Evolutionary conservation across 2,888 invertebrate species (phyloP), one percentile per base, ranked within the genome.

Genomic region (Aplocera efformata): DNA sequence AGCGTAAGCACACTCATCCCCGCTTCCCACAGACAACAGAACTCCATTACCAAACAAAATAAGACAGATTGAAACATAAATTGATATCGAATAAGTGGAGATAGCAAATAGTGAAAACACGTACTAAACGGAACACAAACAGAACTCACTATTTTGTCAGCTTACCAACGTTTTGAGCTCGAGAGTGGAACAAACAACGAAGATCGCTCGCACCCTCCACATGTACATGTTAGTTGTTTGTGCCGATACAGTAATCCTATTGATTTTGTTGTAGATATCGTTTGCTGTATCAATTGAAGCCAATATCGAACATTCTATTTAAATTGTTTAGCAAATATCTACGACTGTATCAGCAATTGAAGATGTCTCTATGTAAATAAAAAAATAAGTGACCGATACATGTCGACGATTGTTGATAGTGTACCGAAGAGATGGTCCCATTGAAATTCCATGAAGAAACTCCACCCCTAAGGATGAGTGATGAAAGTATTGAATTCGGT

Each of bases 211-310:
- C 47, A 44, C 46, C 30, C 50, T 38, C 42, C 32, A 30, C 35
- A 24, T 35, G 26, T 34, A 35, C 41, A 31, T 41, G 56, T 49
- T 53, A 50, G 54, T 53, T 53, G 34, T 50, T 46, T 55, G 50
- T 49, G 36, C 32, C 42, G 50, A 60, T 56, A 62, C 50, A 47
- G 53, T 55, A 44, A 45, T 38, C 37, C 43, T 61, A 62, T 58
- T 63, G 58, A 56, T 61, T 58, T 46, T 54, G 47, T 51, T 51
- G 50, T 43, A 54, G 51, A 59, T 60, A 58, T 54, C 50, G 48
- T 43, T 48, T 40, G 28, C 43, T 37, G 42, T 40, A 42, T 46
- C 50, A 52, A 53, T 53, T 44, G 48, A 52, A 45, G 35, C 48
- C 39, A 40, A 36, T 32, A 33, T 25, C 32, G 34, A 32, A 44